Conservation (phyloP, 1,140 invertebrate genomes). For the Parapsyche elsis region DNA sequence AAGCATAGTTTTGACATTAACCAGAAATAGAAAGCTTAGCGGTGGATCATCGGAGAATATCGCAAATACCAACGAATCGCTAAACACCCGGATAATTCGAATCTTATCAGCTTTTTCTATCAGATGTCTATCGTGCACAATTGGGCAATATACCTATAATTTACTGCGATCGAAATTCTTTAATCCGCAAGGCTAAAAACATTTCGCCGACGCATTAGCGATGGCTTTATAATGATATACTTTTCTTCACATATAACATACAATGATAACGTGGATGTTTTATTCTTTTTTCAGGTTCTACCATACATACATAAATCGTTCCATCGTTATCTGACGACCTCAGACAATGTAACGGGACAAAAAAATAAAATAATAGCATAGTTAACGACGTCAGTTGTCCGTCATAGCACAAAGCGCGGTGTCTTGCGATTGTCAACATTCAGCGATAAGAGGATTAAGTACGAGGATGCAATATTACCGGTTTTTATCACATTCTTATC, state of each 20-base stretch:
- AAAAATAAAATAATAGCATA: neutral
- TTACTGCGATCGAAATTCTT: neutral
- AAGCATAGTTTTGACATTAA: neutral
- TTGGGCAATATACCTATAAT: neutral
- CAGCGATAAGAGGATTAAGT: neutral
- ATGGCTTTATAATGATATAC: no score
- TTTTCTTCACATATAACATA: no score
- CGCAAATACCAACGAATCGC: neutral
- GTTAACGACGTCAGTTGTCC: neutral
- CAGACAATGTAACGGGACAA: no score
- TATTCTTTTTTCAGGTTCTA: no score
- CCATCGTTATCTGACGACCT: no score
- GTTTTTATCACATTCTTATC: no score
- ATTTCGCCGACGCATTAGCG: no score
- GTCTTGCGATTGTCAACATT: neutral
- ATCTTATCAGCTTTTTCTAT: neutral
- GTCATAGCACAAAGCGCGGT: neutral
- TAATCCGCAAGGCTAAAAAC: no score
- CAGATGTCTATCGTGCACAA: neutral
- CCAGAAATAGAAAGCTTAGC: neutral
- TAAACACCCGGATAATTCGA: neutral
- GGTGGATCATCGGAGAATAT: neutral
- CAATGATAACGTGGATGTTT: no score
- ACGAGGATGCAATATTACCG: conserved; percentile 13
- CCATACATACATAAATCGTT: no score